Percentiles rank a stretch among this genome's conserved stretches.
Conservation (phyloP, 2,888 invertebrate genomes). For the Drosophila rellima region DNA sequence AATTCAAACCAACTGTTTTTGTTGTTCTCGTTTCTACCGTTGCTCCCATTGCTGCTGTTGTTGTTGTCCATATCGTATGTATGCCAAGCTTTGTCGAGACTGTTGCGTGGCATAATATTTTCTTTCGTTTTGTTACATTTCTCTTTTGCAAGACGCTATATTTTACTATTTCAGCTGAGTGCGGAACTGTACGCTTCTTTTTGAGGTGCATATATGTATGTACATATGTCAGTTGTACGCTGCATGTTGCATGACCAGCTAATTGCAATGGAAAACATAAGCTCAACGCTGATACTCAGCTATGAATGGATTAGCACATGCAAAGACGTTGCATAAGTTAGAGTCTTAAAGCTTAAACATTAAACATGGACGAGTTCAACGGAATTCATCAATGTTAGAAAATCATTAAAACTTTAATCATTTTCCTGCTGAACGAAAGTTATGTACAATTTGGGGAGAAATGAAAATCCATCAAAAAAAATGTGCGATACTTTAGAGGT, state of each 20-base stretch:
- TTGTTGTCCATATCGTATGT: slow-evolving; percentile 40
- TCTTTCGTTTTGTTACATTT: slow-evolving; percentile 16
- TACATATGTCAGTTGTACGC: background rate
- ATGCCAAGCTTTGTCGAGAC: slow-evolving; percentile 68
- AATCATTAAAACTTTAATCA: background rate
- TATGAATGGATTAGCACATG: slow-evolving; percentile 26
- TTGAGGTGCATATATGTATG: background rate
- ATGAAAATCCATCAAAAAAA: too few relatives aligned
- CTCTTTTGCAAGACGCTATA: slow-evolving; percentile 9
- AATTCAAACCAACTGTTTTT: slow-evolving; percentile 42
- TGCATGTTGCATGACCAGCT: slow-evolving; percentile 1
- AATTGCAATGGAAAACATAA: slow-evolving; percentile 21
- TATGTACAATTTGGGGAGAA: too few relatives aligned
- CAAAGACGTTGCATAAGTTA: slow-evolving; percentile 21
- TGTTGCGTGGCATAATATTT: slow-evolving; percentile 48
- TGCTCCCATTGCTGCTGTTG: slow-evolving; percentile 1
- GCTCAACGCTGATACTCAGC: slow-evolving; percentile 7
- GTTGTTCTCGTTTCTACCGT: background rate
- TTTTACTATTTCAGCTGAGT: slow-evolving; percentile 10
- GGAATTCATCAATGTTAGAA: background rate
- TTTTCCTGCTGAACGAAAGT: too few relatives aligned
- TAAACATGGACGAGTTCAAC: background rate
- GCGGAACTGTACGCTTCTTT: background rate
- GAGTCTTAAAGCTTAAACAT: slow-evolving; percentile 27
- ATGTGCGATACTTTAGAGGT: too few relatives aligned